Conservation (phyloP, 2,113 vertebrate genomes). For the Mesitornis unicolor region DNA sequence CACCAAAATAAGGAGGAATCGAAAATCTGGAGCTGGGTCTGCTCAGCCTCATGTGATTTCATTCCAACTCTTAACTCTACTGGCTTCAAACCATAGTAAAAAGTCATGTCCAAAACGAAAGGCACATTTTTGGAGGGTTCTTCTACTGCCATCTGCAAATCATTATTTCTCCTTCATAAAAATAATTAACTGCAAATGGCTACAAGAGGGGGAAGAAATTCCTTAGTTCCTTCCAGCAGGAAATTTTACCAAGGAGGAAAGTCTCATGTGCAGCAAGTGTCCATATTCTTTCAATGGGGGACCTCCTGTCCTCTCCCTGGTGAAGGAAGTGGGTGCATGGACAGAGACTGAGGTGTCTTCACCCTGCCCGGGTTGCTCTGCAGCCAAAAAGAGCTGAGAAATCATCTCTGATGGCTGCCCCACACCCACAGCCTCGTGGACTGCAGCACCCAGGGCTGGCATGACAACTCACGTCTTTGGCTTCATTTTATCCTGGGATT, state of each 20-base stretch:
- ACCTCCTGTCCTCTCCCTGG: background rate
- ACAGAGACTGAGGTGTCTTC: rapidly evolving
- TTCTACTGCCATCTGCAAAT: constrained; percentile 42
- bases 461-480: background rate
- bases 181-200: constrained; percentile 14
- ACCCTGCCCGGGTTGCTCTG: background rate
- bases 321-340: rapidly evolving
- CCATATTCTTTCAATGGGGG: rapidly evolving
- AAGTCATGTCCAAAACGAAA: background rate
- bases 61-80: background rate
- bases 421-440: background rate
- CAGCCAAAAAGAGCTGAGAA: background rate
- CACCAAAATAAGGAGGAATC: background rate
- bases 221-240: background rate
- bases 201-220: background rate
- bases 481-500: background rate
- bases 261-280: background rate
- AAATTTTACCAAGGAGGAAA: background rate
- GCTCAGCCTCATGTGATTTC: background rate
- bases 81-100: background rate
- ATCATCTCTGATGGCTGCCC: background rate
- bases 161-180: background rate
- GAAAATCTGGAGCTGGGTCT: background rate
- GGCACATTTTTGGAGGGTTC: background rate
- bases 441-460: background rate